Conservation (phyloP, 2,797 vertebrate genomes). For the Varecia variegata region DNA sequence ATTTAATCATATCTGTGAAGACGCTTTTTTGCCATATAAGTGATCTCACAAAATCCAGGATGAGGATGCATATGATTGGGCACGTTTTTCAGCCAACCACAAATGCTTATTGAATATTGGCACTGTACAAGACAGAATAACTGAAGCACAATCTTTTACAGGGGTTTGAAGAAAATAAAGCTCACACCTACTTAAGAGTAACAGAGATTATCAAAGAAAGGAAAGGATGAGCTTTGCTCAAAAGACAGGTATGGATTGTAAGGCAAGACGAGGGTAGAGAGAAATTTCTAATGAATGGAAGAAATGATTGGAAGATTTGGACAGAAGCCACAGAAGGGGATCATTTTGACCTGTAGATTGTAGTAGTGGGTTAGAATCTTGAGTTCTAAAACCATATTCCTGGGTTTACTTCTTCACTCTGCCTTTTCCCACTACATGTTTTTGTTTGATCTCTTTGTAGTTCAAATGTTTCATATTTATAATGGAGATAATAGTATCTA, state of each 20-base stretch:
- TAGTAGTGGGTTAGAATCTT: background rate
- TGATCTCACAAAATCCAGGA: background rate
- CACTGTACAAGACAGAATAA: background rate
- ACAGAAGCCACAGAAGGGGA: background rate
- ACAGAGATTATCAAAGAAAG: background rate
- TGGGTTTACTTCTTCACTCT: background rate
- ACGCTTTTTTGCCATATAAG: background rate
- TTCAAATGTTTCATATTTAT: conserved; percentile 3
- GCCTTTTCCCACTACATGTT: background rate
- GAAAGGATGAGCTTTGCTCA: background rate
- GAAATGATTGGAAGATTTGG: background rate
- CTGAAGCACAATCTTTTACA: background rate
- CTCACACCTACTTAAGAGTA: background rate
- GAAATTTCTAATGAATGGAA: background rate
- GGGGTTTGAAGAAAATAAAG: background rate
- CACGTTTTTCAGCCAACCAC: background rate
- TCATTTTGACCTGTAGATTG: background rate
- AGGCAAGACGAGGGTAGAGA: background rate
- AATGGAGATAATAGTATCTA: background rate
- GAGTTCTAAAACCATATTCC: background rate
- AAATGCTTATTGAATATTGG: background rate
- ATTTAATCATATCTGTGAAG: background rate
- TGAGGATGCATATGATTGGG: background rate
- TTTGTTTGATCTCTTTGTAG: background rate
- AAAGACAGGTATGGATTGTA: background rate